A percentile compares a stretch with the other conserved stretches of the same genome.
These are phyloP conservation scores for Staurois parvus DNA, from an alignment of 2,797 vertebrate genomes.

Conservation along the genomic window DNA sequence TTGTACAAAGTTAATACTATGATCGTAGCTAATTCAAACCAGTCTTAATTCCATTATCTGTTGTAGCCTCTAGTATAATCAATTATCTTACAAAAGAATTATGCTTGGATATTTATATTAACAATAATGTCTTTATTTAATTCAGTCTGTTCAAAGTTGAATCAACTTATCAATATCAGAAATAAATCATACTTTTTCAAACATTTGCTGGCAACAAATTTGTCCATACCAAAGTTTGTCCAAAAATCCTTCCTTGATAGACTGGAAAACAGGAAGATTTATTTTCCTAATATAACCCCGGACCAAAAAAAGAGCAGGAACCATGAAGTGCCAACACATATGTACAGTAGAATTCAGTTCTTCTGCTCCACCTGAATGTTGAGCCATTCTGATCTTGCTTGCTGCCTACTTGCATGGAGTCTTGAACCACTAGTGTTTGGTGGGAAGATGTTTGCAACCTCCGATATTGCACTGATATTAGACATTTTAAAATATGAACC, in stretches of 20 bases:
- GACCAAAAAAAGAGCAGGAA: too few species aligned
- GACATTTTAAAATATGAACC: too few species aligned
- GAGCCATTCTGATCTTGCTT: too few species aligned
- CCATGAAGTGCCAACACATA: too few species aligned
- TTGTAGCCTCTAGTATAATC: slow-evolving; percentile 36
- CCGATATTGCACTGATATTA: too few species aligned
- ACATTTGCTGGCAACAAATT: not conserved
- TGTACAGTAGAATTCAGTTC: too few species aligned
- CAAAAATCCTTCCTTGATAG: not conserved
- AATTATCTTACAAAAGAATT: slow-evolving; percentile 37
- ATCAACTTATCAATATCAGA: not conserved
- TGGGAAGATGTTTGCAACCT: too few species aligned
- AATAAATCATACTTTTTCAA: not conserved
- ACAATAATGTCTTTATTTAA: slow-evolving; percentile 45
- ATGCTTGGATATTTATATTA: slow-evolving; percentile 39
- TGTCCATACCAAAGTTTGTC: too few species aligned
- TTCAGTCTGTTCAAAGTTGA: not conserved
- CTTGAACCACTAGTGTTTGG: too few species aligned
- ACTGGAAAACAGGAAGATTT: not conserved
- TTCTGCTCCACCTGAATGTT: too few species aligned
- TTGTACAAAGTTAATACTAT: slow-evolving; percentile 52
- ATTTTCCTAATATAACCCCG: not conserved
- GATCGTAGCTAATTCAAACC: slow-evolving; percentile 50
- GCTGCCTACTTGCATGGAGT: too few species aligned
- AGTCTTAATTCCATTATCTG: slow-evolving; percentile 53